A percentile compares a stretch with the other conserved stretches of the same genome.
These are phyloP conservation scores for Schizopygopsis pylzovi DNA, from an alignment of 2,797 vertebrate species.

Conservation along the genomic window DNA sequence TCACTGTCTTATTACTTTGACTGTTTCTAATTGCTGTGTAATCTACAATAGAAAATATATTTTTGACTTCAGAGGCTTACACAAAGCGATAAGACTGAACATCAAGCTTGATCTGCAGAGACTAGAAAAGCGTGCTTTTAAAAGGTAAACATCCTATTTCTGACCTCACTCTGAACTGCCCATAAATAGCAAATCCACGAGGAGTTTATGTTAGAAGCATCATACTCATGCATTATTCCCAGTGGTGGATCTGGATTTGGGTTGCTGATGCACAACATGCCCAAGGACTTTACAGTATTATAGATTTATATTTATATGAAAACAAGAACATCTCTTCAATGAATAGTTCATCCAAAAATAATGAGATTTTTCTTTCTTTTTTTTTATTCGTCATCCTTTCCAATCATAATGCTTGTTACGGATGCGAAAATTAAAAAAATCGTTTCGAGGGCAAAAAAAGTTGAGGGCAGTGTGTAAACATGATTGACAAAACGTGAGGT, in stretches of 20 bases:
- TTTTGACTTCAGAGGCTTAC: neutral
- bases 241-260: neutral
- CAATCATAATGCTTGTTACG: neutral
- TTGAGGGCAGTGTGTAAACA: neutral
- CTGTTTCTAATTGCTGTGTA: slow-evolving; percentile 21
- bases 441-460: no score
- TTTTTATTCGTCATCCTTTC: no score
- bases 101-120: neutral
- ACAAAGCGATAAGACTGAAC: neutral
- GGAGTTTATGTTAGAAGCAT: slow-evolving; percentile 12
- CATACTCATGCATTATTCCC: neutral
- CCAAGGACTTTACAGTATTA: neutral
- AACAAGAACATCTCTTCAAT: neutral
- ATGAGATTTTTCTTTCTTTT: no score
- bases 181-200: neutral
- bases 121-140: neutral
- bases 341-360: neutral
- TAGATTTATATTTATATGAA: neutral
- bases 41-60: neutral
- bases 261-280: no score
- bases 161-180: neutral
- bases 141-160: neutral
- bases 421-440: neutral
- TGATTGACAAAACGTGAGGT: neutral
- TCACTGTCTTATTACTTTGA: slow-evolving; percentile 21